Evolutionary conservation across 2,888 invertebrate species (phyloP).

Genomic region (Perizoma flavofasciatum): DNA sequence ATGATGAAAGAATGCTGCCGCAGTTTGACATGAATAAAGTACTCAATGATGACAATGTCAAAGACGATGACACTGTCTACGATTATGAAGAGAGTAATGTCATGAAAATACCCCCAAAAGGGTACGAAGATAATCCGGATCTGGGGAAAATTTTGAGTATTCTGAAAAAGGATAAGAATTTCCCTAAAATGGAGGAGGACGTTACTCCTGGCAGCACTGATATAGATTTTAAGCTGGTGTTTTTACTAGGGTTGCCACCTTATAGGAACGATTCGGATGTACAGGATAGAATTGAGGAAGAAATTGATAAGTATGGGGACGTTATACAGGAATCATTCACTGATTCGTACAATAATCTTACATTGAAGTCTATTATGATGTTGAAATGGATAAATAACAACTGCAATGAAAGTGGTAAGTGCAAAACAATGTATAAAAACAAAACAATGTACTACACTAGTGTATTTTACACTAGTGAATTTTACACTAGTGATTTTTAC

Average conservation of each 20-base stretch:
- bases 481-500: too few species aligned
- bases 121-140: slow-evolving; percentile 60
- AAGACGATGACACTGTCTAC: slow-evolving; percentile 30
- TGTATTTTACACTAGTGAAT: too few species aligned
- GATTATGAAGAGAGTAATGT: slow-evolving; percentile 70
- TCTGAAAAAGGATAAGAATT: slow-evolving; percentile 54
- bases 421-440: background rate
- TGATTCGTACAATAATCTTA: slow-evolving; percentile 94
- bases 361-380: slow-evolving; percentile 93
- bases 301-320: slow-evolving; percentile 88
- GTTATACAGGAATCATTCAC: slow-evolving; percentile 92
- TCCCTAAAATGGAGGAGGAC: slow-evolving; percentile 46
- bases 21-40: slow-evolving; percentile 76
- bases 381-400: slow-evolving; percentile 90
- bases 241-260: slow-evolving; percentile 85
- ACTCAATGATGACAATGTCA: slow-evolving; percentile 54
- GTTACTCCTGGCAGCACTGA: slow-evolving; percentile 41
- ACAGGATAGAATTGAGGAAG: slow-evolving; percentile 86
- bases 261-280: slow-evolving; percentile 82
- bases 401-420: slow-evolving; percentile 83
- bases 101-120: slow-evolving; percentile 76
- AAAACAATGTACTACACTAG: too few species aligned
- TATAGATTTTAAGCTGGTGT: slow-evolving; percentile 67
- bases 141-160: slow-evolving; percentile 58
- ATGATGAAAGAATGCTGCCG: slow-evolving; percentile 59